Conservation (phyloP, 2,113 vertebrate genomes). For the Centropus unirufus region DNA sequence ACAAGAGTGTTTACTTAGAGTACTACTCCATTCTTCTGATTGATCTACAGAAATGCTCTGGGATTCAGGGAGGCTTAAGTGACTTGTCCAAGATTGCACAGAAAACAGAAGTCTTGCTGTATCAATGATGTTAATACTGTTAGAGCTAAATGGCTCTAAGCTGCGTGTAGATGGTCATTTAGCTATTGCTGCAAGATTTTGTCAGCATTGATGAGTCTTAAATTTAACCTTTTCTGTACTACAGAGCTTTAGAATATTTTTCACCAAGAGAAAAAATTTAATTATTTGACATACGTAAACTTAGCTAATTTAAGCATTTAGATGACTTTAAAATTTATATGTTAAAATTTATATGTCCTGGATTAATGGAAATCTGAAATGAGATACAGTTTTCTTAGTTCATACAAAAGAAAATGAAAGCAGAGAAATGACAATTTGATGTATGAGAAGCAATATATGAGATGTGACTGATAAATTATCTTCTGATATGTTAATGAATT, state of each 20-base stretch:
- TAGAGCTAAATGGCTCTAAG: not conserved
- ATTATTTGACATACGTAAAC: not conserved
- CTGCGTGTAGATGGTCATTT: not conserved
- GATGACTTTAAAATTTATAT: not conserved
- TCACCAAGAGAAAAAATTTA: not conserved
- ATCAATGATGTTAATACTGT: not conserved
- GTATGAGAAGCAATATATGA: conserved; percentile 56
- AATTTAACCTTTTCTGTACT: not conserved
- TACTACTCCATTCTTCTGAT: not conserved
- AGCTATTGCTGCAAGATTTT: not conserved
- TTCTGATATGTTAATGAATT: conserved; percentile 69
- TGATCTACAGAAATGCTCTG: not conserved
- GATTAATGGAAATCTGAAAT: conserved; percentile 27
- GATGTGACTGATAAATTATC: conserved; percentile 63
- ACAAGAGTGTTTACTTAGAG: not conserved
- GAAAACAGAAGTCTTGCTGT: not conserved
- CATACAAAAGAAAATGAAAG: conserved; percentile 35
- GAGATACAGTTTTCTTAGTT: conserved; percentile 1
- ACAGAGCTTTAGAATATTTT: not conserved
- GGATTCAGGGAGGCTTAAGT: not conserved
- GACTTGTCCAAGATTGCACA: not conserved
- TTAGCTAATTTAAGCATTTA: not conserved
- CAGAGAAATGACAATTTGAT: conserved; percentile 51
- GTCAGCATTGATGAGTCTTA: not conserved
- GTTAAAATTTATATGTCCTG: not conserved